Evolutionary conservation across 2,797 vertebrate species (phyloP).

Genomic region (Coregonus ussuriensis): DNA sequence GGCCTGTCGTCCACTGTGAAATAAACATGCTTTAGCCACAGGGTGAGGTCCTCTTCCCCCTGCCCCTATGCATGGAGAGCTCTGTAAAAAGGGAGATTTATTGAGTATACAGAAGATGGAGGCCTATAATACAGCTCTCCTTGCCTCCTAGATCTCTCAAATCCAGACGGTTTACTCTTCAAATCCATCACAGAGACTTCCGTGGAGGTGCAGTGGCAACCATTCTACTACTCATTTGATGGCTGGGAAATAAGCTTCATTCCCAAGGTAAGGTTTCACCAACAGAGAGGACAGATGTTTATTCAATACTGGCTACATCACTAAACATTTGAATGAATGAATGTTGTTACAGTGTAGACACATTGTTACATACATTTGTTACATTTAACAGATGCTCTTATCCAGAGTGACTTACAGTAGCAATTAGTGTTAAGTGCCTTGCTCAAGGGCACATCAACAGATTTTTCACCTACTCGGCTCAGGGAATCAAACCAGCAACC

Average conservation of each 20-base stretch:
- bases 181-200: slow-evolving; percentile 96
- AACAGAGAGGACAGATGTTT: background rate
- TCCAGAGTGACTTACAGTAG: too few species aligned
- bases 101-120: slow-evolving; percentile 52
- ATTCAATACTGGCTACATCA: background rate
- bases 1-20: background rate
- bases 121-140: slow-evolving; percentile 65
- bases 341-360: background rate
- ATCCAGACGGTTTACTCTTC: slow-evolving; percentile 90
- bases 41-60: background rate
- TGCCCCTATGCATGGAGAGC: background rate
- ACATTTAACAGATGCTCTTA: background rate
- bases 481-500: too few species aligned
- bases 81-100: slow-evolving; percentile 61
- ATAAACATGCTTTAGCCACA: background rate
- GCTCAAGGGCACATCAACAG: too few species aligned
- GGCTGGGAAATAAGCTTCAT: slow-evolving; percentile 99
- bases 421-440: too few species aligned
- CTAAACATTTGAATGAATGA: background rate
- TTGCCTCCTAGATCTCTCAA: slow-evolving; percentile 84
- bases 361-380: background rate
- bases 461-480: too few species aligned
- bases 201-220: slow-evolving; percentile 94
- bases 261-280: slow-evolving; percentile 80
- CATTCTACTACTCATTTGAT: slow-evolving; percentile 91